Conservation (phyloP, 2,797 vertebrate genomes). For the Loris lydekkerianus region DNA sequence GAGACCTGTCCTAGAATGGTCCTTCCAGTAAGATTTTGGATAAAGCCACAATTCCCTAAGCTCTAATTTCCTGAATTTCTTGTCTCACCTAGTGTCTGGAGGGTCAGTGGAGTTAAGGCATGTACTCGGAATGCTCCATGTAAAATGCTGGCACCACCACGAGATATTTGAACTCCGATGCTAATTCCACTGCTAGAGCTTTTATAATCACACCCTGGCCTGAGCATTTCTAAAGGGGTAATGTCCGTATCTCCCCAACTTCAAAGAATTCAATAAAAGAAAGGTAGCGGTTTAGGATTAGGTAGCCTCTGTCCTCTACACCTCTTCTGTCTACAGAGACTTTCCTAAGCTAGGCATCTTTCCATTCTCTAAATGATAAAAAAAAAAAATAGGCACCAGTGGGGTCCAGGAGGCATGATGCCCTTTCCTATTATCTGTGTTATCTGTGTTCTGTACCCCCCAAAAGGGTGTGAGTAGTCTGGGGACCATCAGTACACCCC, state of each 20-base stretch:
- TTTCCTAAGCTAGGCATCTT: neutral
- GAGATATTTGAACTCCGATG: neutral
- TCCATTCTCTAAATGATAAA: neutral
- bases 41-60: neutral
- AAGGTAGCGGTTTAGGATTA: neutral
- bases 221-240: neutral
- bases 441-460: neutral
- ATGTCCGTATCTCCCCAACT: neutral
- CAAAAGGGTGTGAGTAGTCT: neutral
- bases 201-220: neutral
- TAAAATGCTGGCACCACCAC: neutral
- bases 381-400: neutral
- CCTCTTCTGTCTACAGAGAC: too few relatives aligned
- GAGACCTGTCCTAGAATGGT: too few relatives aligned
- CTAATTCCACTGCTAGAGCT: neutral
- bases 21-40: neutral
- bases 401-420: neutral
- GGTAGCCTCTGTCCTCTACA: neutral
- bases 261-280: neutral
- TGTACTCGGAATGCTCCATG: neutral
- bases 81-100: neutral
- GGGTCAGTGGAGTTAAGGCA: neutral
- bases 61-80: neutral
- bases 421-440: neutral
- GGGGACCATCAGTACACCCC: rapidly evolving